Evolutionary conservation across 2,888 invertebrate species (phyloP).

Genomic region (Erebia ligea): DNA sequence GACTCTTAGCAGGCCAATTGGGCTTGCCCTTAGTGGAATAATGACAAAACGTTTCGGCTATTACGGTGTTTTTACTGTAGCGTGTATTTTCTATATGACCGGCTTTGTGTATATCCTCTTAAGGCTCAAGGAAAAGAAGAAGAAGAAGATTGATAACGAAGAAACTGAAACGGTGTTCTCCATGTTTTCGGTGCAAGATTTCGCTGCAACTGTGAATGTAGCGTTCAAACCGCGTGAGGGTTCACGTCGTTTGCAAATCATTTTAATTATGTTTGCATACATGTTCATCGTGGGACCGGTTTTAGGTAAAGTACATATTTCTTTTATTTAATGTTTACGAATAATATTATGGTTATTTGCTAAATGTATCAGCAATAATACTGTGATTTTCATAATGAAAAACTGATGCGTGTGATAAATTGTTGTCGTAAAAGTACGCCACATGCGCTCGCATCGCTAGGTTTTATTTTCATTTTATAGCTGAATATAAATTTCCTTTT

Average conservation of each 20-base stretch:
- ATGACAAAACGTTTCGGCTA: conserved; percentile 77
- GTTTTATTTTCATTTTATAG: conserved; percentile 67
- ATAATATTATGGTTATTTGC: background rate
- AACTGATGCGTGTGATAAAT: conserved; percentile 35
- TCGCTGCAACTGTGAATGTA: conserved; percentile 76
- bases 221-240: conserved; percentile 67
- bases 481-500: conserved; percentile 55
- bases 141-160: conserved; percentile 63
- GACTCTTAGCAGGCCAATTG: conserved; percentile 79
- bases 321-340: background rate
- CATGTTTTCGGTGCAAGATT: conserved; percentile 67
- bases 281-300: conserved; percentile 81
- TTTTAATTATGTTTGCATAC: conserved; percentile 72
- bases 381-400: conserved; percentile 28
- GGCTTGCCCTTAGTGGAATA: conserved; percentile 81
- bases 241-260: conserved; percentile 67
- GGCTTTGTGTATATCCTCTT: conserved; percentile 74
- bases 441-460: conserved; percentile 54
- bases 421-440: conserved; percentile 51
- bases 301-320: conserved; percentile 57
- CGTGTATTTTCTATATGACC: conserved; percentile 71
- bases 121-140: conserved; percentile 66
- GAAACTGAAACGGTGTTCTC: conserved; percentile 57
- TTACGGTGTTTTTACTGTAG: conserved; percentile 73
- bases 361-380: background rate